Percentiles rank a stretch among this genome's conserved stretches.
Conservation (phyloP, 1,140 invertebrate genomes). For the Listronotus oregonensis region DNA sequence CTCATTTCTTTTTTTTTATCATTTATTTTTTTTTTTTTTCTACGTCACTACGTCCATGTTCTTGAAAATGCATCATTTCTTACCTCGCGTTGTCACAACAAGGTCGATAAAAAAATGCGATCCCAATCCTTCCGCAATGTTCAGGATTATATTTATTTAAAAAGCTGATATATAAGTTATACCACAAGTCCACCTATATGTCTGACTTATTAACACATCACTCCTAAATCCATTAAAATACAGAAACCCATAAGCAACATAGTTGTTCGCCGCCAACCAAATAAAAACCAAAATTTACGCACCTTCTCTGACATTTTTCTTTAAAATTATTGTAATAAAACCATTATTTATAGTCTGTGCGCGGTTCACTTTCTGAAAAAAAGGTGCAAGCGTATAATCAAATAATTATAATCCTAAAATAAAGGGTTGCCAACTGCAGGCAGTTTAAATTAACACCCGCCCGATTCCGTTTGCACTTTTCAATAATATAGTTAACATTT, state of each 20-base stretch:
- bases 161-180: too few relatives aligned
- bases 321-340: conserved; percentile 18
- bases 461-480: conserved; percentile 4
- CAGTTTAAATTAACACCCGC: conserved; percentile 11
- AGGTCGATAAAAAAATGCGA: conserved; percentile 12
- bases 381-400: conserved; percentile 10
- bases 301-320: conserved; percentile 6
- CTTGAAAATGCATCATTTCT: conserved; percentile 1
- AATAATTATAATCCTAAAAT: conserved; percentile 8
- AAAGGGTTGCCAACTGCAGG: conserved; percentile 14
- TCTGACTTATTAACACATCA: too few relatives aligned
- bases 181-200: too few relatives aligned
- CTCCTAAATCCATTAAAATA: neutral
- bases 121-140: conserved; percentile 2
- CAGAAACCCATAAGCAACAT: conserved; percentile 3
- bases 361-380: conserved; percentile 2
- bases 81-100: conserved; percentile 6
- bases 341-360: conserved; percentile 5
- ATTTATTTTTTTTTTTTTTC: too few relatives aligned
- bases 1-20: too few relatives aligned
- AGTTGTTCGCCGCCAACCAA: neutral
- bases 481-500: conserved; percentile 17
- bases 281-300: conserved; percentile 6
- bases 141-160: neutral
- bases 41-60: neutral